Conservation (phyloP, 53 echinoderm and acorn worm species). For the Holothuria scabra region DNA sequence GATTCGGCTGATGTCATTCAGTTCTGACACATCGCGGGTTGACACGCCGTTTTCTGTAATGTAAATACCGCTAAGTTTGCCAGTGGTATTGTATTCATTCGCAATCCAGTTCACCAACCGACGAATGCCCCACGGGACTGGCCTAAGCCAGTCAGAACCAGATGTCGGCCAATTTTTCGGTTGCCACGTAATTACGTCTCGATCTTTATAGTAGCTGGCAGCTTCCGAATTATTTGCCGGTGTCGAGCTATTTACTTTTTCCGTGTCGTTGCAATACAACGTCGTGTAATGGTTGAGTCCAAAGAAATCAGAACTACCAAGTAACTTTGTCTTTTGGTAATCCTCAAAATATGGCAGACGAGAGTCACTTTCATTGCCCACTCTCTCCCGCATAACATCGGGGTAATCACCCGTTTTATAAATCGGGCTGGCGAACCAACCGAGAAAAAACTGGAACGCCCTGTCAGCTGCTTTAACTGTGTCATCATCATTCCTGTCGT, state of each 20-base stretch:
- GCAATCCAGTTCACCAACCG: constrained; percentile 75
- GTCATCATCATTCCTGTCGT: constrained; percentile 46
- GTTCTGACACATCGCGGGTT: constrained; percentile 60
- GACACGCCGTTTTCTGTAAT: constrained; percentile 88
- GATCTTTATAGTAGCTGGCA: constrained; percentile 54
- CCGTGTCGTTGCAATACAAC: constrained; percentile 46
- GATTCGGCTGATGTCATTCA: constrained; percentile 68
- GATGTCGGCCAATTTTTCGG: constrained; percentile 56
- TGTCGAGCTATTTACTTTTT: no score
- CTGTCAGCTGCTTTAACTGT: constrained; percentile 77
- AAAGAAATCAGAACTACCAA: constrained; percentile 77
- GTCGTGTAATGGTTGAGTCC: constrained; percentile 88
- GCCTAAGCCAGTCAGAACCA: constrained; percentile 74
- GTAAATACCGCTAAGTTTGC: constrained; percentile 55
- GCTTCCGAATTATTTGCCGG: background rate
- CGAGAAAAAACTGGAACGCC: constrained; percentile 67
- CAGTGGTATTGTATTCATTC: constrained; percentile 66
- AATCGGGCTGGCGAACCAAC: constrained; percentile 86
- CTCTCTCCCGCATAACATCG: constrained; percentile 66
- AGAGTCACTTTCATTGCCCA: constrained; percentile 57
- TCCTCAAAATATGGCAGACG: constrained; percentile 78
- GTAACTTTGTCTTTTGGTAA: constrained; percentile 63
- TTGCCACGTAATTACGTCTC: constrained; percentile 32
- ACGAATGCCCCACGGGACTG: constrained; percentile 81
- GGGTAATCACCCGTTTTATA: constrained; percentile 85